Evolutionary conservation across 2,797 vertebrate species (phyloP), one percentile per base, ranked within the genome.

Genomic region (Malurus leucopterus): DNA sequence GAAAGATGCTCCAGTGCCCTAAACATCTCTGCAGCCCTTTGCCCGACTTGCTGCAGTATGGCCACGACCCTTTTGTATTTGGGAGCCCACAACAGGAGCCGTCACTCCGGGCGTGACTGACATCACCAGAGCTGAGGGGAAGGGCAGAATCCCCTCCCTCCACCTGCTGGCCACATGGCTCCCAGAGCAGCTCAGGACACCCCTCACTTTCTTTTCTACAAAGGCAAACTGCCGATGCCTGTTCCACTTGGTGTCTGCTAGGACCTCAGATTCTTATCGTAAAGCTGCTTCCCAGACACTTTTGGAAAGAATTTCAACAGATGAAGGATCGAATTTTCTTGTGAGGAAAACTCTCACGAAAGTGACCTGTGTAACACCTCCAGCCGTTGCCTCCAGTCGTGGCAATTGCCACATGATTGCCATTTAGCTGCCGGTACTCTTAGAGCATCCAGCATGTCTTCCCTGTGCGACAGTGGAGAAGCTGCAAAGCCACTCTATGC

Each of bases 51-150:
- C 38, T 43, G 15, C 49, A 59, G 12, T 3, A 18, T 5, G n/a
- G 5, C 12, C 16, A 1, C 0, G 8, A 40, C 15, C 38, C 47
- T 27, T 21, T 22, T 4, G 36, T 29, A 9, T 47, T 20, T 18
- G 10, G 30, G 11, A 84, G 38, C 9, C 13, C 8, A 13, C 11
- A 64, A 5, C 22, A 36, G 34, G 18, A 57, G 21, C 3, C 7
- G 11, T 41, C 6, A 5, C 38, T 15, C 15, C 20, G 15, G 36
- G 8, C 4, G 13, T 27, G n/a, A 13, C 32, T 27, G n/a, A 13
- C 32, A 57, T 8, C 58, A 10, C 1, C 32, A 8, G 0, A 1
- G 15, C 29, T 19, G 68, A 50, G 3, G 1, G 5, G 13, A 59
- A 5, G 14, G 15, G 15, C 29, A 53, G 34, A 40, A 16, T 38